Evolutionary conservation across 2,888 invertebrate genomes (phyloP).

Genomic region (Temnothorax rugatulus): DNA sequence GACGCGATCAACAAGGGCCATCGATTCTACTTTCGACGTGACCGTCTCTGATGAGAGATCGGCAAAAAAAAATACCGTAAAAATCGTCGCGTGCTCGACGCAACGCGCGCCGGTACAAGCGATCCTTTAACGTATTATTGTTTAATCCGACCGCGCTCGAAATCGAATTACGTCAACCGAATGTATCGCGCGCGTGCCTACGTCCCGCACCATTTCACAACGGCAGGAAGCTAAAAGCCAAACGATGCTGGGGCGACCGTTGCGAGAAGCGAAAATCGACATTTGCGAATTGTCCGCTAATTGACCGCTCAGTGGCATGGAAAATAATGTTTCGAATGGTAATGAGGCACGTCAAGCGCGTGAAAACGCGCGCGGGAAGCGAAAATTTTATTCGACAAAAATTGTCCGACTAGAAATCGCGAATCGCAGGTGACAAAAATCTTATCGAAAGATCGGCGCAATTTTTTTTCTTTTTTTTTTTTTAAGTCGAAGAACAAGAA

Average conservation of each 20-base stretch:
- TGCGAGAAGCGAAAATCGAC: slow-evolving; percentile 36
- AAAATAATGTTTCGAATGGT: slow-evolving; percentile 19
- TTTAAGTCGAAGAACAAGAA: not conserved
- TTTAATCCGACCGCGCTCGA: slow-evolving; percentile 48
- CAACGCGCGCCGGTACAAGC: slow-evolving; percentile 18
- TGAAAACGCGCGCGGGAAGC: not conserved
- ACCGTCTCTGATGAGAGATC: slow-evolving; percentile 40
- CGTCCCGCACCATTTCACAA: slow-evolving; percentile 36
- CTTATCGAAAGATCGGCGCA: not conserved
- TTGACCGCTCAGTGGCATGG: slow-evolving; percentile 38
- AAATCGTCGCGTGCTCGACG: slow-evolving; percentile 31
- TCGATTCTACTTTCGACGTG: slow-evolving; percentile 44
- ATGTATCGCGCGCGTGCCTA: slow-evolving; percentile 24
- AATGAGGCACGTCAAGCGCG: slow-evolving; percentile 9
- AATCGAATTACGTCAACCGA: slow-evolving; percentile 59
- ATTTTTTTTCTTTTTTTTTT: not conserved
- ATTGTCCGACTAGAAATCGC: not conserved
- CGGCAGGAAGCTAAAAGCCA: slow-evolving; percentile 7
- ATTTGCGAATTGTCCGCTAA: slow-evolving; percentile 38
- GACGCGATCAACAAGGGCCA: slow-evolving; percentile 44
- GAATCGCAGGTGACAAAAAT: not conserved
- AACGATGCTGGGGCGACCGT: slow-evolving; percentile 16
- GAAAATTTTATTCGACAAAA: not conserved
- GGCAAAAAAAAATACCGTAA: slow-evolving; percentile 38
- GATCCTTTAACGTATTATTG: slow-evolving; percentile 55